A percentile compares a stretch with the other conserved stretches of the same genome.
phyloP scores from a whole-genome alignment of 2,113 vertebrate genomes.

The Neogale vison region DNA sequence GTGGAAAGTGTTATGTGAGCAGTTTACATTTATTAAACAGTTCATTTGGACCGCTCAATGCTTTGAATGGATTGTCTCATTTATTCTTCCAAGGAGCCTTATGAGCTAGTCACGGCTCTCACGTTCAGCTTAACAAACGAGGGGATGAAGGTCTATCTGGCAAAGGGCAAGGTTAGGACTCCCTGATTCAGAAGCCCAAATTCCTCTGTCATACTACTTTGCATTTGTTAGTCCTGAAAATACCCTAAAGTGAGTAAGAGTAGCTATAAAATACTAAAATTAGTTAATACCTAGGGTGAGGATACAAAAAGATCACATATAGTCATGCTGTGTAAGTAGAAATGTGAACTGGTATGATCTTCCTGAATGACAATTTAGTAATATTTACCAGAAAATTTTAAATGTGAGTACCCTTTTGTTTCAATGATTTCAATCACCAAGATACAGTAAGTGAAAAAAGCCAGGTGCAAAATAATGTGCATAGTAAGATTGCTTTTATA shows the following conservation, averaged over 20 bases:
- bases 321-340: neutral
- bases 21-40: constrained; percentile 6
- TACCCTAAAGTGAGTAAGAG: constrained; percentile 24
- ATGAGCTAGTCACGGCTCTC: neutral
- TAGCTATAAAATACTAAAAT: constrained; percentile 49
- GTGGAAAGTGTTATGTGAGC: constrained; percentile 10
- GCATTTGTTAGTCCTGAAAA: constrained; percentile 39
- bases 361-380: constrained; percentile 46
- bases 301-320: constrained; percentile 33
- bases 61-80: neutral
- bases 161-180: constrained; percentile 1
- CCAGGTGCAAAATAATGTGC: neutral
- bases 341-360: constrained; percentile 28
- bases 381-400: constrained; percentile 41
- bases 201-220: constrained; percentile 2
- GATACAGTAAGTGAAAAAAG: neutral
- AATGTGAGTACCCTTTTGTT: constrained; percentile 23
- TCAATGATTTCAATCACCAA: neutral
- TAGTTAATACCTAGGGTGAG: constrained; percentile 52
- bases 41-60: neutral
- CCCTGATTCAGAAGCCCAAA: neutral
- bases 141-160: neutral
- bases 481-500: neutral
- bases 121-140: constrained; percentile 13
- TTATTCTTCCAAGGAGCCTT: neutral